Percentiles rank a stretch among this genome's conserved stretches.
These are phyloP conservation scores for Bucco capensis DNA, from an alignment of 2,113 vertebrate genomes.

Conservation along the genomic window DNA sequence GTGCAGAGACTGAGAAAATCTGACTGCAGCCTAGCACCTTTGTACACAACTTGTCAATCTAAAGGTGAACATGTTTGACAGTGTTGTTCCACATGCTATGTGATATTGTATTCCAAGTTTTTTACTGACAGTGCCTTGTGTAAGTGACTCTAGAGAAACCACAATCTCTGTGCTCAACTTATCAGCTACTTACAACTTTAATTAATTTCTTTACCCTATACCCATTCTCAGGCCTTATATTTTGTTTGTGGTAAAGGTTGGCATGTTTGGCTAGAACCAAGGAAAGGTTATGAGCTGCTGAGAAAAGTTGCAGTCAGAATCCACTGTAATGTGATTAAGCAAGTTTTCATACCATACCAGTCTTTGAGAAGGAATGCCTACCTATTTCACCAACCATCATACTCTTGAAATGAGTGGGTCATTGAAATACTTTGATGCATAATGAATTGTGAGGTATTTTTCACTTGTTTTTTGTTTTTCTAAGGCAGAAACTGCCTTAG, in stretches of 20 bases:
- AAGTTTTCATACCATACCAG: neutral
- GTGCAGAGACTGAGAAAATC: neutral
- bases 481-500: neutral
- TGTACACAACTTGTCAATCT: neutral
- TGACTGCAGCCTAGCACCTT: neutral
- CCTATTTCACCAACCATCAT: neutral
- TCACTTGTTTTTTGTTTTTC: neutral
- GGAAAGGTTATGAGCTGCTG: neutral
- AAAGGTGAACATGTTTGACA: neutral
- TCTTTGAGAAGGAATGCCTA: neutral
- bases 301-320: neutral
- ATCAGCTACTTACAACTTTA: neutral
- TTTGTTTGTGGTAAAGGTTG: neutral
- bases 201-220: neutral
- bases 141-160: neutral
- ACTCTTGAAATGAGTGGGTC: neutral
- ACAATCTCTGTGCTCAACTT: neutral
- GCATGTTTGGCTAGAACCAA: neutral
- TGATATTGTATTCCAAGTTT: neutral
- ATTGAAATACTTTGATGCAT: neutral
- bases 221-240: neutral
- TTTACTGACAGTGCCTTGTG: neutral
- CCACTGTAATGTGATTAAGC: neutral
- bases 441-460: neutral
- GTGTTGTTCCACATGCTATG: neutral